Evolutionary conservation across 1,140 invertebrate genomes (phyloP), one percentile per base, ranked within the genome.

Genomic region (Coenobita brevimanus): DNA sequence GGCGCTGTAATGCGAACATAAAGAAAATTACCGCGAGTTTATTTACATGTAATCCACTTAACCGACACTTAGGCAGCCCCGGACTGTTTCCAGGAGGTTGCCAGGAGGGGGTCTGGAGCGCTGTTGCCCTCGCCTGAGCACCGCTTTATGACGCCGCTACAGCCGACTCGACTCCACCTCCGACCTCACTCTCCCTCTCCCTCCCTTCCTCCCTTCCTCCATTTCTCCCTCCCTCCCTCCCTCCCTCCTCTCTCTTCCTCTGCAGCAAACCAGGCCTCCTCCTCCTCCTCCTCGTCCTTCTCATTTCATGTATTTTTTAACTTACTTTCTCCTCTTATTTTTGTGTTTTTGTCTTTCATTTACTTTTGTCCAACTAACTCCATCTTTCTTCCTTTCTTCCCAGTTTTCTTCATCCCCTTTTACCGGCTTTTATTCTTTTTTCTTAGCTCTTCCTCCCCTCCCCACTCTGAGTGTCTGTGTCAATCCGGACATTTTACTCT

Each of bases 21-120:
- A 87, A 87, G 84, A 87, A 87, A 87, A 87, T 87, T 87, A 87
- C 84, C 84, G 75, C 60, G 75, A 76, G 71, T 87, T 87, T 87
- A 87, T 87, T 87, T 87, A 87, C 84, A 87, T 87, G 84, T 87
- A 87, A 87, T 87, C 84, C 84, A 87, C 84, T 87, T 87, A 87
- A 64, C 76, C 84, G 62, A 87, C 84, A 87, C 84, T 87, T 87
- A 87, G 84, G 84, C 76, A 67, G 46, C 24, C 84, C 76, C 50
- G 27, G 81, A 75, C 82, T 75, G 69, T 84, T 57, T 84, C 60
- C 75, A 69, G 76, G 38, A 43, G 57, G 36, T 82, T 36, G 60
- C 60, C 33, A 24, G 80, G 30, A 33, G 78, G 54, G 67, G 81
- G 81, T 46, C 80, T 71, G 64, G 81, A 46, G 41, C 64, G 57